Conservation (phyloP, 2,888 invertebrate species). For the Apocheima hispidaria region DNA sequence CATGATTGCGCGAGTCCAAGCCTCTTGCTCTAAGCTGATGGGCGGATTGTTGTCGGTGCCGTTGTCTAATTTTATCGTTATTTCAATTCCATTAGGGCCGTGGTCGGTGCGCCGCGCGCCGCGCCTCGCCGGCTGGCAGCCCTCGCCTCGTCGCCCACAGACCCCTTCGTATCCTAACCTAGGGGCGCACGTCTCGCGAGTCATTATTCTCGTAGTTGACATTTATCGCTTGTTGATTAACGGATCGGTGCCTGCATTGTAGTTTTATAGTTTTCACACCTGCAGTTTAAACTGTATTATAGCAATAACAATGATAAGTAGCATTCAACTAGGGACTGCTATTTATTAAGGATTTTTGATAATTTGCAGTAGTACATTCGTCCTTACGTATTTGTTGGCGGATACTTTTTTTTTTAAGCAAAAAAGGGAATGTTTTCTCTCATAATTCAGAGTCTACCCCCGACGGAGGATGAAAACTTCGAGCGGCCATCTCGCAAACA, state of each 20-base stretch:
- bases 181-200: conserved; percentile 38
- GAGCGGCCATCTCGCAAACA: conserved; percentile 39
- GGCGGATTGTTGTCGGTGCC: conserved; percentile 69
- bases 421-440: background rate
- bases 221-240: conserved; percentile 46
- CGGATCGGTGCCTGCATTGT: conserved; percentile 26
- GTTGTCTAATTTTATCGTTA: conserved; percentile 73
- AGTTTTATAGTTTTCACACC: conserved; percentile 26
- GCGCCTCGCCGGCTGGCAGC: background rate
- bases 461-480: conserved; percentile 22
- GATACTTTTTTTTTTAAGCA: background rate
- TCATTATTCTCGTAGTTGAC: conserved; percentile 43
- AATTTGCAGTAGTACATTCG: background rate
- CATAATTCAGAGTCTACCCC: background rate
- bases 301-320: too few species aligned
- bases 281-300: conserved; percentile 17
- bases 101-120: conserved; percentile 36
- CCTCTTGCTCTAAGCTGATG: conserved; percentile 62
- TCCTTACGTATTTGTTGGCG: background rate
- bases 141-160: conserved; percentile 24
- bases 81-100: conserved; percentile 65
- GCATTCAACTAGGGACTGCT: background rate
- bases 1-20: conserved; percentile 34
- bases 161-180: conserved; percentile 23
- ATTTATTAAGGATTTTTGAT: background rate